Percentiles rank a stretch among this genome's conserved stretches.
Conservation (phyloP, 2,113 vertebrate species). For the Paradisaea rubra region DNA sequence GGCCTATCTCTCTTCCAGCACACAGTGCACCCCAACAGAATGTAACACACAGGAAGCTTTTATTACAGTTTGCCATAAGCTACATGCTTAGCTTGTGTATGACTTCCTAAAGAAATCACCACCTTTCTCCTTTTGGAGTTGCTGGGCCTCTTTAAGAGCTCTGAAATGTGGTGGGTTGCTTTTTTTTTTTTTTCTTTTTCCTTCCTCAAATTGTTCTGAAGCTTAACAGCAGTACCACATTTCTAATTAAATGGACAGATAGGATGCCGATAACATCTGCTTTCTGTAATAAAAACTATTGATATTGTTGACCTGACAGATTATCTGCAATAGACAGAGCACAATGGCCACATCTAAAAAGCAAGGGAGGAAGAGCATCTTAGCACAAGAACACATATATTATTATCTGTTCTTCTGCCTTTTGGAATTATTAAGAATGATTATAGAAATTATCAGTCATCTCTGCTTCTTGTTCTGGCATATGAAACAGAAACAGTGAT, state of each 20-base stretch:
- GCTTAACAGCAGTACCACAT: slow-evolving; percentile 23
- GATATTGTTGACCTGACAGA: slow-evolving; percentile 62
- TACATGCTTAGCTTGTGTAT: background rate
- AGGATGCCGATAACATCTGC: slow-evolving; percentile 62
- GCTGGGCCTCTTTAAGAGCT: background rate
- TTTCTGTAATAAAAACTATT: slow-evolving; percentile 68
- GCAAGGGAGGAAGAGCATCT: background rate
- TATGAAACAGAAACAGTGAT: slow-evolving; percentile 1
- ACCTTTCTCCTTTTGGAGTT: background rate
- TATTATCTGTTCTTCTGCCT: slow-evolving; percentile 13
- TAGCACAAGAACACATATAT: slow-evolving; percentile 1
- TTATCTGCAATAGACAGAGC: slow-evolving; percentile 65
- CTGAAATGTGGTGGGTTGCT: background rate
- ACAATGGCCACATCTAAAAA: slow-evolving; percentile 28
- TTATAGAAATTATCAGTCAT: slow-evolving; percentile 52
- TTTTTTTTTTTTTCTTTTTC: background rate
- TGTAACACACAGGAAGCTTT: background rate
- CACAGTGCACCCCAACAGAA: background rate
- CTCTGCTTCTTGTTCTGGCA: slow-evolving; percentile 14
- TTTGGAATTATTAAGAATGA: slow-evolving; percentile 42
- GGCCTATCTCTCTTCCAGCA: no score
- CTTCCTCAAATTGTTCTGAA: slow-evolving; percentile 12
- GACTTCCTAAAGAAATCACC: background rate
- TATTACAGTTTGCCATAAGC: background rate
- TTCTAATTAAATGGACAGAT: slow-evolving; percentile 70